Base-by-base conservation (phyloP, 2,113 vertebrate genomes). In the Uria lomvia region DNA sequence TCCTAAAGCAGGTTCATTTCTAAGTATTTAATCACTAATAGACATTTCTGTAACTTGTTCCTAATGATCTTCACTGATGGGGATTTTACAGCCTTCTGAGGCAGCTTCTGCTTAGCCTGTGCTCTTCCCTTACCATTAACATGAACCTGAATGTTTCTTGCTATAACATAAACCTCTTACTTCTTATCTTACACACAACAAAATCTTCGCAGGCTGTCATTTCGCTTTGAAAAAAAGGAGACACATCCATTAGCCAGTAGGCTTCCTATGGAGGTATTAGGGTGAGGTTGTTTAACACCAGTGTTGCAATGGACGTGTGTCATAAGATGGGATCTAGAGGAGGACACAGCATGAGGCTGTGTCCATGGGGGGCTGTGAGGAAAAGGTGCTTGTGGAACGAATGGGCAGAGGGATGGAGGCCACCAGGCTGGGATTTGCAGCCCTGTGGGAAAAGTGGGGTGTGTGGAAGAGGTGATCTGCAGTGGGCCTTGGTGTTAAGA, bases 281-380 rank as follows among this genome's bases (percentile, higher is more conserved):
- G 40, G 17, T 84, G 47, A 40, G 27, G 36, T 20, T 10, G 22
- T 19, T 76, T 53, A 67, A 67, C 0, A 0, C 12, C 7, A 8
- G 10, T 49, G 26, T 70, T 43, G 14, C 16, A 76, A n/a, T 4
- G 5, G n/a, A 66, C 5, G 5, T 0, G 0, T 53, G 19, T 21
- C 40, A 4, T 29, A 56, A 65, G 22, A 30, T 16, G 21, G 32
- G 45, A 75, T 55, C 24, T 72, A 30, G 71, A 68, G 24, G 26
- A 74, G 8, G 8, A 71, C 11, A 36, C 15, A 29, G 21, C 12
- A 18, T 10, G 13, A 4, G 3, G 18, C 9, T 65, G 3, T 32
- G 71, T 77, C 55, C 22, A 0, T 13, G 47, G n/a, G 19, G 17
- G 29, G 16, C 11, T 82, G 11, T 19, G 19, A n/a, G 49, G 23